Base-by-base conservation (phyloP, 2,888 invertebrate species). In the Watsonalla cultraria region DNA sequence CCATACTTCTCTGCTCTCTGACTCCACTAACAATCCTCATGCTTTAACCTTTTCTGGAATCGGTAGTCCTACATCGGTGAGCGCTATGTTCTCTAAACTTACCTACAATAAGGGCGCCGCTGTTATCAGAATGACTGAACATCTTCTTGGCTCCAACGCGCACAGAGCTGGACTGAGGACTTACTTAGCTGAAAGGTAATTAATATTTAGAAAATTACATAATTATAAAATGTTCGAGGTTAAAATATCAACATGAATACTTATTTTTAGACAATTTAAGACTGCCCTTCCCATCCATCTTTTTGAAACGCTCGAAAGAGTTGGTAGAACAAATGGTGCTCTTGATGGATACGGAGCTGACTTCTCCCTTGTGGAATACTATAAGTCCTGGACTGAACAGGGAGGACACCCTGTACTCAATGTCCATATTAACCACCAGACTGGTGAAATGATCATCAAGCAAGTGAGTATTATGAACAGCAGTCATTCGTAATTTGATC, bases 91-190 rank as follows among this genome's bases (percentile, higher is more conserved):
- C 66, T 93, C 93, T 45, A 90, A 86, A 2, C 92, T 95, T 55
- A 92, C 93, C 0, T 96, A 96, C 69, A 92, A 92, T 61, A 96
- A 96, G 74, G 94, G 93, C 0, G 92, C 90, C n/a, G 72, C 90
- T 2, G 72, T 94, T 14, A 92, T 95, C 53, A 92, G 95, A 60
- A 95, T 95, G 95, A 85, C 95, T 51, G 92, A 93, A 63, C 92
- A 94, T 71, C 78, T 92, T 0, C 82, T 95, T 46, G 93, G 93
- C 2, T 73, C 73, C 0, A 71, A 76, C 0, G 78, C 90, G 0
- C 94, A 94, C 71, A 77, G 83, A 65, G 63, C 68, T 39, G 93
- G 94, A 0, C 74, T 95, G 47, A 81, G 82, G 15, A 71, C 80
- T 39, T 95, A 95, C 67, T 82, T 95, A 5, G 53, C 57, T 5